A percentile compares a stretch with the other conserved stretches of the same genome.
Conservation (phyloP, 2,888 invertebrate species). For the Tortricodes alternella region DNA sequence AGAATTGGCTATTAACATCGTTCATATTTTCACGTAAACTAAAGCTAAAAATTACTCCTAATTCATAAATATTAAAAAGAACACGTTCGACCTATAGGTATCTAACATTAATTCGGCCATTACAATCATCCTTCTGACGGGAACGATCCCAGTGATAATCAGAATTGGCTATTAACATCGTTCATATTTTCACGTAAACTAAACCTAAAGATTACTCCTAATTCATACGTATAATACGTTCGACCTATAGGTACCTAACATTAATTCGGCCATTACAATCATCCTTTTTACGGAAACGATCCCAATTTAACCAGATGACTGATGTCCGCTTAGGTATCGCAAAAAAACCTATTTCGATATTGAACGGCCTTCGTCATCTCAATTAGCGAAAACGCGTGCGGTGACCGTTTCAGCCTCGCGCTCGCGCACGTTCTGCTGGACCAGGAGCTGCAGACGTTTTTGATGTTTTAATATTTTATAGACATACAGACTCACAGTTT, state of each 20-base stretch:
- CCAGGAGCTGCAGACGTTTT: slow-evolving; percentile 9
- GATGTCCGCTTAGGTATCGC: slow-evolving; percentile 41
- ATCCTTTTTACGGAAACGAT: slow-evolving; percentile 5
- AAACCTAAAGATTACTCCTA: too few species aligned
- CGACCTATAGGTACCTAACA: neutral
- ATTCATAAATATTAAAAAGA: too few species aligned
- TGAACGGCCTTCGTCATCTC: slow-evolving; percentile 47
- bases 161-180: too few species aligned
- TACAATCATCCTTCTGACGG: slow-evolving; percentile 5
- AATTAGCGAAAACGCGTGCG: slow-evolving; percentile 50
- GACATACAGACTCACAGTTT: too few species aligned
- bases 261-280: neutral
- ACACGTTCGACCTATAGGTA: neutral
- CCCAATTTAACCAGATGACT: slow-evolving; percentile 13
- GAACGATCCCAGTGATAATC: slow-evolving; percentile 5
- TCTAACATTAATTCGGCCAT: neutral
- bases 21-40: too few species aligned
- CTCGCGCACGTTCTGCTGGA: slow-evolving; percentile 34
- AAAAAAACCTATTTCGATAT: slow-evolving; percentile 47
- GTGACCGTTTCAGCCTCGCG: slow-evolving; percentile 40
- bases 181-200: too few species aligned
- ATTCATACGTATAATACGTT: neutral
- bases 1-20: too few species aligned
- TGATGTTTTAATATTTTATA: neutral
- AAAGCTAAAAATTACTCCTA: too few species aligned